A percentile compares a stretch with the other conserved stretches of the same genome.
Conservation (phyloP, 2,888 invertebrate species). For the Buathra laborator region DNA sequence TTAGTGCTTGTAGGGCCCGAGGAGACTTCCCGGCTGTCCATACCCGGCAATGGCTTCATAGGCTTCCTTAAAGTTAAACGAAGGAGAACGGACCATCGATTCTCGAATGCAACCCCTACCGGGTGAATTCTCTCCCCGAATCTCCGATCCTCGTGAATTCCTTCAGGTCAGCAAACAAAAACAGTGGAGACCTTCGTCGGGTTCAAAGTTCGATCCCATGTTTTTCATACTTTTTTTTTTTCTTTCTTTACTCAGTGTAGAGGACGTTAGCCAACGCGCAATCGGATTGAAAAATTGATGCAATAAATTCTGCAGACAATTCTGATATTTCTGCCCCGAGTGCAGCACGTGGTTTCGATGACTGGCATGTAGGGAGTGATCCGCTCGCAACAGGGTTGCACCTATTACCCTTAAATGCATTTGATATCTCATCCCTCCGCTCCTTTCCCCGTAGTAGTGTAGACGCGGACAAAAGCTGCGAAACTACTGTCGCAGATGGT, state of each 20-base stretch:
- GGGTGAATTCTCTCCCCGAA: not conserved
- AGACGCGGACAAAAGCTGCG: slow-evolving; percentile 68
- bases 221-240: not conserved
- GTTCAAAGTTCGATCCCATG: slow-evolving; percentile 54
- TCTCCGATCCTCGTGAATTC: slow-evolving; percentile 11
- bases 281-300: slow-evolving; percentile 29
- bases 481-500: slow-evolving; percentile 76
- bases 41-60: slow-evolving; percentile 20
- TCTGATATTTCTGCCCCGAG: slow-evolving; percentile 8
- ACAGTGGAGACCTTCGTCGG: not conserved
- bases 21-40: slow-evolving; percentile 36
- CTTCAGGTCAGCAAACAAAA: slow-evolving; percentile 16
- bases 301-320: slow-evolving; percentile 15
- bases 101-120: slow-evolving; percentile 5
- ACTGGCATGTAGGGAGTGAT: slow-evolving; percentile 76
- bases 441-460: not conserved
- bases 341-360: slow-evolving; percentile 77
- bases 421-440: not conserved
- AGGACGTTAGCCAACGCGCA: not conserved
- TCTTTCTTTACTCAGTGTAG: too few relatives aligned
- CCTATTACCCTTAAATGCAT: slow-evolving; percentile 70
- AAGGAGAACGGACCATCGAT: slow-evolving; percentile 64
- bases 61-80: slow-evolving; percentile 63
- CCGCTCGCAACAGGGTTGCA: slow-evolving; percentile 74
- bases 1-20: slow-evolving; percentile 77